phyloP scores from a whole-genome alignment of 2,888 invertebrate genomes.

The Taenaris catops region DNA sequence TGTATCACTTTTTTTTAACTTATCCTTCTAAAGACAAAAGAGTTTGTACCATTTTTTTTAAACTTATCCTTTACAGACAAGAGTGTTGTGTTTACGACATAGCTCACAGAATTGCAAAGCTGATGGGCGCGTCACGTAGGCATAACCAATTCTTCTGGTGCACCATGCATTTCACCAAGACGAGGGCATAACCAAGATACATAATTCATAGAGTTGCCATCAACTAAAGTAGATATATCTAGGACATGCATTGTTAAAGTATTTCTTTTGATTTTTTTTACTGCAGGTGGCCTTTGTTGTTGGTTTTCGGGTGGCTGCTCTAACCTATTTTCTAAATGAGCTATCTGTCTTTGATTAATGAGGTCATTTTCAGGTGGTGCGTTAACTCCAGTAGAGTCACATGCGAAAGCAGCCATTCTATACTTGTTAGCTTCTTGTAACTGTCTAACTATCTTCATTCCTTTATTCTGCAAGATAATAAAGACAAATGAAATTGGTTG shows the following conservation, averaged over 20 bases:
- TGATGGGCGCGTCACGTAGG: too few relatives aligned
- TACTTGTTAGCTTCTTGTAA: slow-evolving; percentile 73
- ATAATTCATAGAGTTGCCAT: slow-evolving; percentile 81
- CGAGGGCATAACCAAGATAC: slow-evolving; percentile 86
- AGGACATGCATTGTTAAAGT: slow-evolving; percentile 91
- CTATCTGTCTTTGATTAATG: slow-evolving; percentile 69
- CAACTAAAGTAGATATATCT: slow-evolving; percentile 87
- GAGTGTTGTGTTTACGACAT: too few relatives aligned
- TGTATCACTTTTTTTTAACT: too few relatives aligned
- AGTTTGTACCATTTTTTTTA: too few relatives aligned
- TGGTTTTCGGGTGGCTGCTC: slow-evolving; percentile 52
- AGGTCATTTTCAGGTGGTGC: slow-evolving; percentile 64
- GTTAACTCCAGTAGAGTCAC: slow-evolving; percentile 52
- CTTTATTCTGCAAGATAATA: slow-evolving; percentile 58
- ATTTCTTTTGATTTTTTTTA: slow-evolving; percentile 82
- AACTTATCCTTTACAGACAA: too few relatives aligned
- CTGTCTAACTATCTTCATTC: slow-evolving; percentile 67
- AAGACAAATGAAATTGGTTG: too few relatives aligned
- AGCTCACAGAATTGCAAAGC: too few relatives aligned
- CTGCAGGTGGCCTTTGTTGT: slow-evolving; percentile 57
- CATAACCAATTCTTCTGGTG: slow-evolving; percentile 93
- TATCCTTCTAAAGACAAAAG: too few relatives aligned
- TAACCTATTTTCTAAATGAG: slow-evolving; percentile 59
- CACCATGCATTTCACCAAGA: slow-evolving; percentile 82
- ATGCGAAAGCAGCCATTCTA: slow-evolving; percentile 75